Percentiles rank a stretch among this genome's conserved stretches.
These are phyloP conservation scores for Suillia variegata DNA, from an alignment of 2,888 invertebrate genomes.

Conservation along the genomic window DNA sequence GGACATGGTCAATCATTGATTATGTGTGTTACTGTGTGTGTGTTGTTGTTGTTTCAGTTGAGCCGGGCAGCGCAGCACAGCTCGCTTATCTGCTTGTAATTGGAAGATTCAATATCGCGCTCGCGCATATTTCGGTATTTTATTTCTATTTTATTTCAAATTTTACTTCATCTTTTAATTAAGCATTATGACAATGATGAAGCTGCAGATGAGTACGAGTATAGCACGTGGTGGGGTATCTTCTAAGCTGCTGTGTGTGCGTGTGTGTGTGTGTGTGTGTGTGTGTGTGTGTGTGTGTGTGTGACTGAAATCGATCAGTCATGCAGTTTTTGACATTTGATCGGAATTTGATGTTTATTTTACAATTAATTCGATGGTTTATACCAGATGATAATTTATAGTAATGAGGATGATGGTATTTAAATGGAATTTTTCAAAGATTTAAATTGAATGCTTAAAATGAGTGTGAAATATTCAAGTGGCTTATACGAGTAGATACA, in stretches of 20 bases:
- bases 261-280: no score
- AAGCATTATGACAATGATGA: neutral
- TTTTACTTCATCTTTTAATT: no score
- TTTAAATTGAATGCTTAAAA: neutral
- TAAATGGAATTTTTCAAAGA: neutral
- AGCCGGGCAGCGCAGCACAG: neutral
- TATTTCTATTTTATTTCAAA: no score
- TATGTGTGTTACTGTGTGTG: no score
- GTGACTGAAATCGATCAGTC: constrained; percentile 24
- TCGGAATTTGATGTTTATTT: constrained; percentile 4
- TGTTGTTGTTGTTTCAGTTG: no score
- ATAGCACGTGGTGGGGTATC: no score
- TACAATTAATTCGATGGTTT: neutral
- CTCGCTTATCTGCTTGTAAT: neutral
- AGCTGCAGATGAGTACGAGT: neutral
- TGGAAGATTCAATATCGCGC: neutral
- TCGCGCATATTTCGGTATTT: neutral
- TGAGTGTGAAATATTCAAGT: neutral
- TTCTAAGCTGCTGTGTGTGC: no score
- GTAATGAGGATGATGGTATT: neutral
- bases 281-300: no score
- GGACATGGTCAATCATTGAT: neutral
- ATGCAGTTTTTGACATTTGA: constrained; percentile 32
- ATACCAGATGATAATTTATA: no score
- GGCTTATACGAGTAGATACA: no score